Base-by-base conservation (phyloP, 2,113 vertebrate genomes). In the Chamaea fasciata region DNA sequence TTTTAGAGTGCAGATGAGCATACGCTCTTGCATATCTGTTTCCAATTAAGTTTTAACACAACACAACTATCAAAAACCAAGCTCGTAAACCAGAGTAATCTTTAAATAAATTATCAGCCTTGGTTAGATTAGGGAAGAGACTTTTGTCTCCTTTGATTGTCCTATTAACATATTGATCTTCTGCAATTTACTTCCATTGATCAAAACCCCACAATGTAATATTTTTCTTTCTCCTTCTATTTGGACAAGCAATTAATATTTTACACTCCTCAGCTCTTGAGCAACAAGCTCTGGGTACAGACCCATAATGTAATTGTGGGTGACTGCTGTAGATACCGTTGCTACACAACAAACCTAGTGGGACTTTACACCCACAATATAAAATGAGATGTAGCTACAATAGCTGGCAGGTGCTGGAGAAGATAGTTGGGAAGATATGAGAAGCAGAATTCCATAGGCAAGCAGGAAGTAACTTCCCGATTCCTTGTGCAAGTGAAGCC, bases 281-380 rank as follows among this genome's bases (percentile, higher is more conserved):
- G 85, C 83, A 90, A 74, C 20, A 31, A 53, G 21, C 50, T 78
- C 13, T 44, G 44, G 23, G 52, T 83, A 9, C n/a, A 75, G 70
- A 47, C 37, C 39, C 56, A 42, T 14, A 47, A 35, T 39, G 7
- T 56, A 56, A 33, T 7, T 74, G 90, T 80, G 47, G 46, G 46
- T 80, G 35, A 46, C 60, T 92, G 87, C 82, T 93, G 53, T 78
- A 76, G 87, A 84, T 82, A 90, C 73, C 0, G 77, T 92, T 95
- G 86, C 94, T 78, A 89, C 70, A 59, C 50, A 89, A 95, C 75
- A 96, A 92, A 86, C 46, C 17, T 67, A 83, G 22, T 16, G 67
- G 69, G 79, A 93, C 89, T 97, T 97, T 73, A 94, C 79, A 89
- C 91, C 78, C 83, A 65, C 49, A 39, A 13, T n/a, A 30, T 28